Conservation (phyloP, 92 coral and sea anemone species). For the Paramuricea clavata region DNA sequence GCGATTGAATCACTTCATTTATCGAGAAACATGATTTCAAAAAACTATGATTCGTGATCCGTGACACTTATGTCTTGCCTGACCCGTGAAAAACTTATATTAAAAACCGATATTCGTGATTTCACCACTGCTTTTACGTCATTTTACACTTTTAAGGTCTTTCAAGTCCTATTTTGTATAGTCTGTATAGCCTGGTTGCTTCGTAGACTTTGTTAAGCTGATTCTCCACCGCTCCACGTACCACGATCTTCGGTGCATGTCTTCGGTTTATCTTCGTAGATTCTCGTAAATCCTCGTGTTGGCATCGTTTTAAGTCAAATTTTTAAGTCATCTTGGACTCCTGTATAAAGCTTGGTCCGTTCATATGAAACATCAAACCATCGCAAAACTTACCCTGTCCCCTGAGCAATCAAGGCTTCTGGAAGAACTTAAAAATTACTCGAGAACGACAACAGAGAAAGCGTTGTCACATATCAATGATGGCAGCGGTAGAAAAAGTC, state of each 20-base stretch:
- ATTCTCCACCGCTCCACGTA: too few species aligned
- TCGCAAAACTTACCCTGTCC: constrained; percentile 51
- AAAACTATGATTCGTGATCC: neutral
- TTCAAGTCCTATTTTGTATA: too few species aligned
- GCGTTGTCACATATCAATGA: too few species aligned
- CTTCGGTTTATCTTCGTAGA: too few species aligned
- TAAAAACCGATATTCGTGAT: neutral
- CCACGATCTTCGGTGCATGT: too few species aligned
- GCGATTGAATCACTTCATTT: too few species aligned
- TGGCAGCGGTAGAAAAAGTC: neutral
- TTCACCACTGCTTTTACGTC: neutral
- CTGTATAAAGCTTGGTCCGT: constrained; percentile 57
- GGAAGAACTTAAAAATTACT: constrained; percentile 54
- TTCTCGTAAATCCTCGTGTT: too few species aligned
- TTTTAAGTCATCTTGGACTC: constrained; percentile 51
- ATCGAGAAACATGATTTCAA: too few species aligned
- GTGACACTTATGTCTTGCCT: neutral
- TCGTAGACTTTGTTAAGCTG: too few species aligned
- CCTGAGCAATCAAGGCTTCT: constrained; percentile 65
- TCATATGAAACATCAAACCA: constrained; percentile 61
- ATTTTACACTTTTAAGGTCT: neutral
- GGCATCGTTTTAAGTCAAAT: too few species aligned
- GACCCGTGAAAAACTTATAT: neutral
- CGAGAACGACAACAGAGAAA: constrained; percentile 42
- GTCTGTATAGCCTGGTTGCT: too few species aligned